Base-by-base conservation (phyloP, 92 coral and sea anemone species). In the Chrysogorgia sp. region DNA sequence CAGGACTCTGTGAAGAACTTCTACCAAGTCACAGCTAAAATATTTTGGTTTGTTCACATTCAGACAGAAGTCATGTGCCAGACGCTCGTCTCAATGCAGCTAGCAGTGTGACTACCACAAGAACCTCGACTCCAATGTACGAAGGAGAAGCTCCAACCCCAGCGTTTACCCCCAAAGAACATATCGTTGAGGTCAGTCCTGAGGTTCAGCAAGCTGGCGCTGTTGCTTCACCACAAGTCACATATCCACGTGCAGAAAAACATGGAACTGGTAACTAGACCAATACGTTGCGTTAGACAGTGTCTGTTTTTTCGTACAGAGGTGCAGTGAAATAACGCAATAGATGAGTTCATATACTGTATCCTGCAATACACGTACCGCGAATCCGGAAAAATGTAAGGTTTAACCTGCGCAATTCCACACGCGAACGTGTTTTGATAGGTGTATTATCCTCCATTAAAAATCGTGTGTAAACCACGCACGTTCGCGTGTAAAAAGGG, bases 131-230 rank as follows among this genome's bases (percentile, higher is more conserved):
- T 53, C 79, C 79, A 2, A 53, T 72, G 79, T 56, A 72, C 41
- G 79, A 72, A 72, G 79, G 79, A 34, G 64, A 53, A 24, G 79
- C 79, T 9, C 79, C 79, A 30, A 56, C 47, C 10, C 79, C 65
- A 0, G 79, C 79, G 22, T 72, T 72, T 52, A 72, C 88, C 47
- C 87, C 90, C 60, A 83, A 89, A 35, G 92, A 92, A 32, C 97
- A 93, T 33, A 83, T 88, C 57, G 90, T 92, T 28, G 96, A 96
- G 53, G 81, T 91, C 52, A 72, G 84, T 43, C 65, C 79, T n/a
- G 79, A 72, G 23, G 40, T 45, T 17, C 97, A 91, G 64, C 97
- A 91, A 79, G 71, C 86, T 9, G 21, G 90, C 0, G 61, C 89
- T 63, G 85, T 72, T 1, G 88, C 91, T 19, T 72, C 98, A 24